Base-by-base conservation (phyloP, 2,113 vertebrate species). In the Sterrhoptilus dennistouni region DNA sequence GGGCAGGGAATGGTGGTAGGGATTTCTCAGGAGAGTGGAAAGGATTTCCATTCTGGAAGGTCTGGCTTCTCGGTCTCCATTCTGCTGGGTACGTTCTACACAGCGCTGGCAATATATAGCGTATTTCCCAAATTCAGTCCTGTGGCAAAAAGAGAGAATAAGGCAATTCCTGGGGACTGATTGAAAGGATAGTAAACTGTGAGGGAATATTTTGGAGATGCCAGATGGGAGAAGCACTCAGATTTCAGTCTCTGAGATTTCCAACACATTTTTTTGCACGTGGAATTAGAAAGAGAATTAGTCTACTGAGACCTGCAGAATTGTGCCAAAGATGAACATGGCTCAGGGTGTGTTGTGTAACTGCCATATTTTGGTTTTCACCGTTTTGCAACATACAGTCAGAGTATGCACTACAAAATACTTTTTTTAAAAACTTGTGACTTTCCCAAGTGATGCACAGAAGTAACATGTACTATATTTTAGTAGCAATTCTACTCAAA, bases 41-140 rank as follows among this genome's bases (percentile, higher is more conserved):
- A 99, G 98, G 92, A 99, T 99, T 98, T 99, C 99, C 99, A 99
- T 99, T 25, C 99, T 98, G 35, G 99, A 99, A 29, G 99, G 99
- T 84, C 99, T 98, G 66, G 99, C 98, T 95, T 99, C 98, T 63
- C 99, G 97, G 83, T 99, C 98, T 11, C 99, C 99, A 7, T 99
- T 99, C 97, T 98, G 99, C 95, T 99, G 99, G 2, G 98, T 99
- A 44, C 99, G 98, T 95, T 99, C 99, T 91, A 99, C 97, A 13
- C 99, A 99, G 49, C 99, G 98, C 96, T 99, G 99, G 96, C 99
- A 99, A 92, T 99, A 99, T 95, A 99, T 98, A 64, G 99, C 99
- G 0, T 99, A 99, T 97, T 99, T 99, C 71, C 99, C 99, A 97
- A 99, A 99, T 97, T 99, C 99, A n/a, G 98, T 99, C 95, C 99